These are phyloP conservation scores for Sinhomidia bicolor DNA, from an alignment of 2,888 invertebrate genomes.

Conservation along the genomic window DNA sequence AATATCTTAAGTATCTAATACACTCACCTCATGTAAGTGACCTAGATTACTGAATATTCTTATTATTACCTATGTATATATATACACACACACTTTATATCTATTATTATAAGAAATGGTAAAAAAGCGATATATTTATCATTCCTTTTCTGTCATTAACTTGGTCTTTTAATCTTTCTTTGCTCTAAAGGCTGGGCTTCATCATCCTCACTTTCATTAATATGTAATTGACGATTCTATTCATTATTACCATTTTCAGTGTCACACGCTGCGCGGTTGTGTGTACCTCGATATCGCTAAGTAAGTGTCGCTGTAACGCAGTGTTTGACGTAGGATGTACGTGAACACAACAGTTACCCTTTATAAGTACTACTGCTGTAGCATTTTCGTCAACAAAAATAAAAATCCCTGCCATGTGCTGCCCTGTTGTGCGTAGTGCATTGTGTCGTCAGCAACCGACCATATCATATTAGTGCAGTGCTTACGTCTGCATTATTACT, in stretches of 20 bases:
- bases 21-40: neutral
- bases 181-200: constrained; percentile 26
- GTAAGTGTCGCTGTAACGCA: neutral
- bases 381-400: too few species aligned
- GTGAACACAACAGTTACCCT: too few species aligned
- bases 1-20: neutral
- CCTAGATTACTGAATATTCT: constrained; percentile 47
- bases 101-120: too few species aligned
- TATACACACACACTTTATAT: neutral
- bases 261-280: neutral
- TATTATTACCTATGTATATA: too few species aligned
- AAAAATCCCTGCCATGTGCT: neutral
- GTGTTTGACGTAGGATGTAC: neutral
- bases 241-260: neutral
- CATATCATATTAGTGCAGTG: neutral
- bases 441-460: neutral
- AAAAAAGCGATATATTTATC: neutral
- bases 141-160: constrained; percentile 30
- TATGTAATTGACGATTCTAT: neutral
- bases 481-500: neutral
- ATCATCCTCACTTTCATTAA: constrained; percentile 29
- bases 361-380: neutral
- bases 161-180: constrained; percentile 18
- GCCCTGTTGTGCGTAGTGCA: neutral
- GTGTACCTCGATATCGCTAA: neutral